These are phyloP conservation scores for Buceros bicornis DNA, from an alignment of 2,797 vertebrate genomes.

Conservation along the genomic window DNA sequence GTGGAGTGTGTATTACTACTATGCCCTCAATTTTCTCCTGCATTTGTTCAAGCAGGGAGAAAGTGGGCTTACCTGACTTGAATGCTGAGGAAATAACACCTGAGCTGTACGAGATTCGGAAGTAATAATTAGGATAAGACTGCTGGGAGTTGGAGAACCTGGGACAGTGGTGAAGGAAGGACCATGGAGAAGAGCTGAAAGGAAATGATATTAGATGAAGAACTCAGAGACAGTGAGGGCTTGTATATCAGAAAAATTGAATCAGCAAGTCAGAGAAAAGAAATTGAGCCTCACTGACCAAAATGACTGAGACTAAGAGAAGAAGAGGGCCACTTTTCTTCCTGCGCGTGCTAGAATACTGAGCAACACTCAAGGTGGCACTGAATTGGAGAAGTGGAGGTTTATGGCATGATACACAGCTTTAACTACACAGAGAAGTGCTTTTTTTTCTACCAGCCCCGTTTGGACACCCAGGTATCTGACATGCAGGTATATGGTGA, in stretches of 20 bases:
- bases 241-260: not conserved
- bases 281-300: not conserved
- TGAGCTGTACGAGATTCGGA: not conserved
- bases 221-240: not conserved
- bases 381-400: not conserved
- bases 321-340: not conserved
- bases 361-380: not conserved
- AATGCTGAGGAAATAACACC: not conserved
- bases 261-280: not conserved
- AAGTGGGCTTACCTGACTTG: not conserved
- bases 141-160: not conserved
- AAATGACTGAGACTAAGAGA: not conserved
- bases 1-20: not conserved
- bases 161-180: not conserved
- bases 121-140: slow-evolving; percentile 11
- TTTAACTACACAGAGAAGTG: not conserved
- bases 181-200: not conserved
- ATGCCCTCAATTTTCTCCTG: slow-evolving; percentile 27
- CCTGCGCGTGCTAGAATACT: not conserved
- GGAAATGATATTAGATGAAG: not conserved
- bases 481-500: not conserved
- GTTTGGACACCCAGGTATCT: not conserved
- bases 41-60: not conserved
- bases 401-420: not conserved
- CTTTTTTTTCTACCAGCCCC: not conserved